These are phyloP conservation scores for Colletes latitarsis DNA, from an alignment of 1,140 invertebrate species.

Conservation along the genomic window DNA sequence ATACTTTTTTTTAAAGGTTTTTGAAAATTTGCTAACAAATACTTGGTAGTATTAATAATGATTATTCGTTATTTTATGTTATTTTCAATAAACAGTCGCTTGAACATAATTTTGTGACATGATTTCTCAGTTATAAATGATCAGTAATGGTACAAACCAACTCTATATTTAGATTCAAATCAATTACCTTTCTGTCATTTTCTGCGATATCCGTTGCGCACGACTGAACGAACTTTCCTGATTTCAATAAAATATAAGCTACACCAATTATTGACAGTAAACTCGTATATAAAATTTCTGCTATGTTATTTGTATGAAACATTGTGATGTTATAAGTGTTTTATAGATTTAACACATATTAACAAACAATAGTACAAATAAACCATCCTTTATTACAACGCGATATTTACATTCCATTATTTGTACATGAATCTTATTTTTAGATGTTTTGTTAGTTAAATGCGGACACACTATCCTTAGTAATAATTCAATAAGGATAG, in stretches of 20 bases:
- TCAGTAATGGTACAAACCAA: background rate
- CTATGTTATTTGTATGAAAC: too few relatives aligned
- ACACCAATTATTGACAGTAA: background rate
- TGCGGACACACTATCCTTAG: background rate
- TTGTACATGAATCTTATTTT: constrained; percentile 6
- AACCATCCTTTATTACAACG: constrained; percentile 25
- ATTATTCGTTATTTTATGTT: background rate
- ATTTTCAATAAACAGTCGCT: background rate
- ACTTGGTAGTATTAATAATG: background rate
- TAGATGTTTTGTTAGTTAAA: background rate
- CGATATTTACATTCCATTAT: background rate
- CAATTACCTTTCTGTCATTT: background rate
- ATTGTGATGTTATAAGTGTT: background rate
- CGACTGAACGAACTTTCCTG: background rate
- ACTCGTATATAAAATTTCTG: background rate
- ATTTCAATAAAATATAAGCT: background rate
- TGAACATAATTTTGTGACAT: background rate
- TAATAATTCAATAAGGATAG: background rate
- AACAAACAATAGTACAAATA: background rate
- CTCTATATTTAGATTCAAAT: constrained; percentile 16
- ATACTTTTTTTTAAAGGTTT: background rate
- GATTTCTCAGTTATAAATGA: background rate
- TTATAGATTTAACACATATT: background rate
- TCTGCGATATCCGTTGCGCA: background rate
- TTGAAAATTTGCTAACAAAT: background rate